Evolutionary conservation across 2,113 vertebrate species (phyloP).

Genomic region (Nycticryphes semicollaris): DNA sequence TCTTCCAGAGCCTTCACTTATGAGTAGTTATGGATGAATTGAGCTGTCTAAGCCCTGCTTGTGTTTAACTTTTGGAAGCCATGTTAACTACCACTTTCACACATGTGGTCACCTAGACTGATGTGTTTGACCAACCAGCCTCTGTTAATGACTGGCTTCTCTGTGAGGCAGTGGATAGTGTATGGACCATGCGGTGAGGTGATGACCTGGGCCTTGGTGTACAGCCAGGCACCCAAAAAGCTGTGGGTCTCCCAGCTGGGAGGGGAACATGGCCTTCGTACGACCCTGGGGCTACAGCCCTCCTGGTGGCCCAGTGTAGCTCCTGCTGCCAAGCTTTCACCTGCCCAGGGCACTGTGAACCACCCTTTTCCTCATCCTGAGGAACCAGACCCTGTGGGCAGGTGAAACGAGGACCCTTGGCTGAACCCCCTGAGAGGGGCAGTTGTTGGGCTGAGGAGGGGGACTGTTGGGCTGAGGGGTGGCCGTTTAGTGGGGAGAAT

Average conservation of each 20-base stretch:
- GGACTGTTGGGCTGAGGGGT: too few species aligned
- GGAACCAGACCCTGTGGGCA: not conserved
- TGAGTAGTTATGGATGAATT: rapidly evolving
- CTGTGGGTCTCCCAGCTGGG: rapidly evolving
- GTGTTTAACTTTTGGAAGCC: not conserved
- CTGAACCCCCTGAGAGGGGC: not conserved
- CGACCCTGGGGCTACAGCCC: not conserved
- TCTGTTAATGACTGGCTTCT: rapidly evolving
- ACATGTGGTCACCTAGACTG: rapidly evolving
- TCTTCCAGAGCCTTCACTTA: not conserved
- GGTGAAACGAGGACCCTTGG: rapidly evolving
- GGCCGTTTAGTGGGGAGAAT: not conserved
- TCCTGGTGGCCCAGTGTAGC: not conserved
- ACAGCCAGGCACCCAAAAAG: not conserved
- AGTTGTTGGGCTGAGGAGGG: too few species aligned
- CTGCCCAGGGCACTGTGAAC: not conserved
- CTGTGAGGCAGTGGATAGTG: rapidly evolving
- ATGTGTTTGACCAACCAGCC: rapidly evolving
- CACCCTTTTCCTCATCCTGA: not conserved
- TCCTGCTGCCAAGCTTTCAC: too few species aligned
- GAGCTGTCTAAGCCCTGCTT: not conserved
- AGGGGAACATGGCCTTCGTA: not conserved
- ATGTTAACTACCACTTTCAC: rapidly evolving
- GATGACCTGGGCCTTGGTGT: not conserved
- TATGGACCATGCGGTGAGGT: rapidly evolving